Conservation (phyloP, 2,113 vertebrate species). For the Elgaria multicarinata region DNA sequence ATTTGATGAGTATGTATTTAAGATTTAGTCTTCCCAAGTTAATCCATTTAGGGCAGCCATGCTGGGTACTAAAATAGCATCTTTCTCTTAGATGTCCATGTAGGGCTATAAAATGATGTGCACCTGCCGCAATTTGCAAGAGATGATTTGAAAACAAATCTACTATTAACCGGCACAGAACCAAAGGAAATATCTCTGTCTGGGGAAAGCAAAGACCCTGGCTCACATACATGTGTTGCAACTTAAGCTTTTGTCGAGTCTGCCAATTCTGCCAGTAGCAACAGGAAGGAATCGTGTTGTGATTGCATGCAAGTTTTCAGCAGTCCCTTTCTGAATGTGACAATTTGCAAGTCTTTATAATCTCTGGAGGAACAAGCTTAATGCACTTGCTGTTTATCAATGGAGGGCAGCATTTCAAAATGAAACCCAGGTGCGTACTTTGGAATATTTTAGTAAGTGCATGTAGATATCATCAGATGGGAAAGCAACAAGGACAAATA, state of each 20-base stretch:
- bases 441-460: neutral
- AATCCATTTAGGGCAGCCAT: slow-evolving; percentile 54
- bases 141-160: slow-evolving; percentile 49
- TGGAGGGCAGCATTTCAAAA: neutral
- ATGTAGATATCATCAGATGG: fast-evolving
- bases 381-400: neutral
- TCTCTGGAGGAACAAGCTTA: neutral
- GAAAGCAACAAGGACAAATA: neutral
- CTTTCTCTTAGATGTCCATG: slow-evolving; percentile 58
- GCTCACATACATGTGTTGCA: neutral
- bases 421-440: fast-evolving
- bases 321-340: neutral
- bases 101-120: slow-evolving; percentile 62
- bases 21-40: slow-evolving; percentile 56
- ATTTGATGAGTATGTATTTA: slow-evolving; percentile 45
- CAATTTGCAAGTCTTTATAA: fast-evolving
- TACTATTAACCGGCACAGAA: slow-evolving; percentile 49
- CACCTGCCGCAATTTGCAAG: slow-evolving; percentile 52
- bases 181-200: slow-evolving; percentile 10
- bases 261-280: slow-evolving; percentile 10
- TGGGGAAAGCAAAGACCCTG: neutral
- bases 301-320: slow-evolving; percentile 11
- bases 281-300: slow-evolving; percentile 17
- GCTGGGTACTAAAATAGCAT: slow-evolving; percentile 58
- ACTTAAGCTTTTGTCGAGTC: neutral